A percentile compares a stretch with the other conserved stretches of the same genome.
These are phyloP conservation scores for Ormyrus rosae DNA, from an alignment of 2,888 invertebrate genomes.

Conservation along the genomic window DNA sequence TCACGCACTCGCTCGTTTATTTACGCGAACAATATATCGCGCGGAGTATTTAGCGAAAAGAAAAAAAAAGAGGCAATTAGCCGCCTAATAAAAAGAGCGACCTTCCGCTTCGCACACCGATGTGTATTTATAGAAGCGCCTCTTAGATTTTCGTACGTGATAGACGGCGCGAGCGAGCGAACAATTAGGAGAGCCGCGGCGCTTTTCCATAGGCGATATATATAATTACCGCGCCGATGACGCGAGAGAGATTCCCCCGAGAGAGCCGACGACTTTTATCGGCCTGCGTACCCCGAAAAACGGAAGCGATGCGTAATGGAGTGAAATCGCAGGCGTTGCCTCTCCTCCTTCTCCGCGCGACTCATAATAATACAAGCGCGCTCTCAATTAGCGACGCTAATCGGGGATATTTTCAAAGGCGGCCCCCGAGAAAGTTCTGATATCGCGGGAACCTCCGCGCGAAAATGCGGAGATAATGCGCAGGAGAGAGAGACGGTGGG, in stretches of 20 bases:
- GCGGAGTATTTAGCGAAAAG: too few relatives aligned
- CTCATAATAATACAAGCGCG: not conserved
- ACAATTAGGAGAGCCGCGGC: constrained; percentile 5
- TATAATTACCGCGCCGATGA: not conserved
- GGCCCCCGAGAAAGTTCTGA: constrained; percentile 38
- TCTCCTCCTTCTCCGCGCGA: not conserved
- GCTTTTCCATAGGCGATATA: constrained; percentile 3
- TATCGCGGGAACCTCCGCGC: constrained; percentile 37
- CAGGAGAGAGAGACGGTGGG: not conserved
- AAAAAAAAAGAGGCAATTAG: too few relatives aligned
- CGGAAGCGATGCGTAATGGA: constrained; percentile 5
- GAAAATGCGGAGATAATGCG: not conserved
- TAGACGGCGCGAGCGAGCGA: constrained; percentile 10
- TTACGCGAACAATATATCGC: too few relatives aligned
- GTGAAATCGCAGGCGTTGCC: constrained; percentile 4
- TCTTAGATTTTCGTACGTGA: constrained; percentile 40
- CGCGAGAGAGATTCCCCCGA: too few relatives aligned
- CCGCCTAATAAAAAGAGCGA: too few relatives aligned
- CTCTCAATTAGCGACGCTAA: constrained; percentile 46
- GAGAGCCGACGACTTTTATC: not conserved
- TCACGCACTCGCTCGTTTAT: too few relatives aligned
- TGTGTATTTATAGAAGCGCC: not conserved
- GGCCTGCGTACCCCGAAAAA: constrained; percentile 3
- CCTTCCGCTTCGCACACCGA: too few relatives aligned
- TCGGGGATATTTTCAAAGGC: not conserved